Evolutionary conservation across 2,113 vertebrate species (phyloP), one percentile per base, ranked within the genome.

Genomic region (Platichthys flesus): DNA sequence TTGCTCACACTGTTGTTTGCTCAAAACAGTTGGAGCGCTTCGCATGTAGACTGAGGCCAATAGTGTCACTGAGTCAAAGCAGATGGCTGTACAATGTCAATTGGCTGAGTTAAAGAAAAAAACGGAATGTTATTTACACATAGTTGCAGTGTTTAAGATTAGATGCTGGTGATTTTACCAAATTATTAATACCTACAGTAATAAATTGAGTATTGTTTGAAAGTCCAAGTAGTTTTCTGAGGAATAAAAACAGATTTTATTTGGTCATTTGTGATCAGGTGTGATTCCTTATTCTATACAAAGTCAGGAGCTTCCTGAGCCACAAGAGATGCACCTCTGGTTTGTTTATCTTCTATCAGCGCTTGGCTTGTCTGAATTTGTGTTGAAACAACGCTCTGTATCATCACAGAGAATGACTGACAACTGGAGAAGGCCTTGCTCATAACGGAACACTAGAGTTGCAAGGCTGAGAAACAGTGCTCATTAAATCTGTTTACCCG

Each of bases 401-500:
- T 55, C 24, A 56, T 67, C 4, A 31, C 21, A 10, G 45, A 20
- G 15, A 40, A 45, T 60, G 49, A 51, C 47, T 56, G 49, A 51
- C 35, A 60, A 70, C 55, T 58, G 21, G 21, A 68, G 24, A 45
- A 58, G 20, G 57, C 51, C 26, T 35, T 15, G 52, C 63, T 63
- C 74, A 55, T n/a, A 47, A 42, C 2, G 0, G 40, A n/a, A 59
- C 14, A 47, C 12, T 67, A 42, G 42, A 54, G 18, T 62, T 63
- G 80, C 2, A 16, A 55, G n/a, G 21, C 28, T 47, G 28, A 74
- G 28, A 77, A 42, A 10, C 20, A 10, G n/a, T 23, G 64, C 52
- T 67, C 21, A 64, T 81, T 77, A 64, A 67, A 67, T 67, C 7
- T 60, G 59, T 70, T 76, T 62, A 59, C 20, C 40, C 9, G 64